phyloP scores from a whole-genome alignment of 2,113 vertebrate genomes.

The Noturus placidus region DNA sequence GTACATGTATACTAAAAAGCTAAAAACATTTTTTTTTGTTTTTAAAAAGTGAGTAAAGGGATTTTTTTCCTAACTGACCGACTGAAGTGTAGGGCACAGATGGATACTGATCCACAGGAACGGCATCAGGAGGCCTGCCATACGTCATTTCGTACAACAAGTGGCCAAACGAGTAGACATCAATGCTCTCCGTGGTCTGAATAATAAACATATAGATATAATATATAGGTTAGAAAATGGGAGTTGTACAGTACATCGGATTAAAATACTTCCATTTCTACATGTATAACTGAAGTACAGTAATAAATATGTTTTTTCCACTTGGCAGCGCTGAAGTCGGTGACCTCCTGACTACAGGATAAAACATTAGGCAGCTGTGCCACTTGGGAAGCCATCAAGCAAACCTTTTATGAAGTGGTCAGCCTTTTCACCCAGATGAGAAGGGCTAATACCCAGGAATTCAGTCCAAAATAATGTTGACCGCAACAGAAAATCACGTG shows the following conservation, averaged over 20 bases:
- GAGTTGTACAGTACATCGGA: not conserved
- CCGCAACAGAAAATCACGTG: not conserved
- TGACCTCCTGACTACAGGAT: not conserved
- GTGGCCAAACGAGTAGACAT: slow-evolving; percentile 92
- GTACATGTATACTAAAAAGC: not conserved
- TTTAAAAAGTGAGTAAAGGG: not conserved
- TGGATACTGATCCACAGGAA: slow-evolving; percentile 85
- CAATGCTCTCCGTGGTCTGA: slow-evolving; percentile 88
- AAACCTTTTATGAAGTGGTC: not conserved
- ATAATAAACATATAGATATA: not conserved
- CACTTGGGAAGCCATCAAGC: not conserved
- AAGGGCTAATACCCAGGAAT: not conserved
- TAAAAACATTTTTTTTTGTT: not conserved
- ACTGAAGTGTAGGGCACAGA: slow-evolving; percentile 78
- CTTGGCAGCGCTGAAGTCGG: not conserved
- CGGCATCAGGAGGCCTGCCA: slow-evolving; percentile 81
- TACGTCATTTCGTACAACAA: slow-evolving; percentile 96
- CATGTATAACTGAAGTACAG: not conserved
- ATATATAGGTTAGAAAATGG: not conserved
- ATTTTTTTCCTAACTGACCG: slow-evolving; percentile 73
- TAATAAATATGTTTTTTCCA: not conserved
- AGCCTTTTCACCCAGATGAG: not conserved
- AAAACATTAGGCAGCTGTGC: not conserved
- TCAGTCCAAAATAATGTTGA: not conserved
- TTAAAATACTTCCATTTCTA: not conserved